Evolutionary conservation across 2,888 invertebrate genomes (phyloP), one percentile per base, ranked within the genome.

Genomic region (Brachycybe producta): DNA sequence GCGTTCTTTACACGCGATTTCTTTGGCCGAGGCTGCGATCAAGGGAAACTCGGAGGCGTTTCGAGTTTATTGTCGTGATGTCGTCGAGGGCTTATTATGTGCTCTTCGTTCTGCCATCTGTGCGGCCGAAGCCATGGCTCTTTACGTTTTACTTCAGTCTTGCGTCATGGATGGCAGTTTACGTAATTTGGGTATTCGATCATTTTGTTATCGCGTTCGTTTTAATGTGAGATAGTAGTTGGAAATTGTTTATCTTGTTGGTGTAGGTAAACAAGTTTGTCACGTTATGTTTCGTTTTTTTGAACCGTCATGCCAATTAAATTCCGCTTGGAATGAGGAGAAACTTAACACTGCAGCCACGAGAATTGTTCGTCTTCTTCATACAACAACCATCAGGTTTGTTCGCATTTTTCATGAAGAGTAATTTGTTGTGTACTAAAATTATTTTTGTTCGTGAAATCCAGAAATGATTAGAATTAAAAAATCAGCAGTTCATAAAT

Each of bases 301-400:
- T 60, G 78, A 82, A 48, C 90, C 92, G 0, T 80, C 81, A 43
- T 91, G 88, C 63, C 80, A 81, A 64, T 65, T 90, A 34, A 80
- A 82, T 56, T 68, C 75, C 2, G 75, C 77, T 43, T 91, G 91
- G 90, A 78, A 77, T 57, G 76, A 79, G 47, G 80, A 83, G 46
- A 35, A 76, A 34, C 65, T 85, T 4, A 71, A 72, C 36, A 67
- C 69, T 27, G 78, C 80, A 0, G 75, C 81, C 2, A 64, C 69
- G n/a, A 75, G 83, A 54, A 75, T 79, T 19, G 70, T 90, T 35
- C 68, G 68, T 57, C 66, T 72, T 55, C 66, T 80, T 46, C 74
- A 76, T 66, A 67, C 66, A 26, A 67, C 64, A 52, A 77, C 77
- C 0, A 70, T 56, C 28, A 40, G 34, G 52, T 50, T 34, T 43